Conservation (phyloP, 2,113 vertebrate species). For the Prunella himalayana region DNA sequence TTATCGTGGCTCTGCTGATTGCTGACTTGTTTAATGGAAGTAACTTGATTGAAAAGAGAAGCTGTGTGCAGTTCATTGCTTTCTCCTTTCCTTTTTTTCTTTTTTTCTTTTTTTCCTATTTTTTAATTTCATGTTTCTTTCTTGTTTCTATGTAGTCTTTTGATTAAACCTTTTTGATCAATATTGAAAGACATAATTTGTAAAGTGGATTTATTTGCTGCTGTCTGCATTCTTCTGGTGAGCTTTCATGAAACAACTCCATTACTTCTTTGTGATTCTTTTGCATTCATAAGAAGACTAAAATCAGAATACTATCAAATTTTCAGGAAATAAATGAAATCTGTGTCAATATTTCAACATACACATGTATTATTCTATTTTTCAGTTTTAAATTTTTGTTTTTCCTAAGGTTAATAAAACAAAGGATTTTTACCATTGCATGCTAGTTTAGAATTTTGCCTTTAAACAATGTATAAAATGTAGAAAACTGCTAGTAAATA, state of each 20-base stretch:
- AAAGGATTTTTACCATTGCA: not conserved
- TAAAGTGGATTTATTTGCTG: not conserved
- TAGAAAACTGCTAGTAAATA: not conserved
- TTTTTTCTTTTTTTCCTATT: fast-evolving
- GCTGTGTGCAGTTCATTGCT: not conserved
- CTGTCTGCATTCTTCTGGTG: not conserved
- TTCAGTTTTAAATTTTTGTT: not conserved
- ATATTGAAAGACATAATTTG: not conserved
- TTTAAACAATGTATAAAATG: not conserved
- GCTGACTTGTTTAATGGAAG: not conserved
- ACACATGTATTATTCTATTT: not conserved
- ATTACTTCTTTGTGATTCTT: not conserved
- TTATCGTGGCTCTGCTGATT: not conserved
- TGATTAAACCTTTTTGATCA: not conserved
- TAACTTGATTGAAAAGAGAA: not conserved
- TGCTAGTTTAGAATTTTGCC: not conserved
- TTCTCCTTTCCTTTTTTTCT: not conserved
- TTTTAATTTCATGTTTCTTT: not conserved
- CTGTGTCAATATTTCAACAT: not conserved
- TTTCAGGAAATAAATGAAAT: not conserved
- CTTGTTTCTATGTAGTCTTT: not conserved
- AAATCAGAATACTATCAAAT: not conserved
- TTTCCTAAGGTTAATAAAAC: not conserved
- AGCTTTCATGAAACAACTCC: fast-evolving
- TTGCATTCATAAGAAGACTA: not conserved